phyloP scores from a whole-genome alignment of 2,113 vertebrate species.

The Rhineura floridana region DNA sequence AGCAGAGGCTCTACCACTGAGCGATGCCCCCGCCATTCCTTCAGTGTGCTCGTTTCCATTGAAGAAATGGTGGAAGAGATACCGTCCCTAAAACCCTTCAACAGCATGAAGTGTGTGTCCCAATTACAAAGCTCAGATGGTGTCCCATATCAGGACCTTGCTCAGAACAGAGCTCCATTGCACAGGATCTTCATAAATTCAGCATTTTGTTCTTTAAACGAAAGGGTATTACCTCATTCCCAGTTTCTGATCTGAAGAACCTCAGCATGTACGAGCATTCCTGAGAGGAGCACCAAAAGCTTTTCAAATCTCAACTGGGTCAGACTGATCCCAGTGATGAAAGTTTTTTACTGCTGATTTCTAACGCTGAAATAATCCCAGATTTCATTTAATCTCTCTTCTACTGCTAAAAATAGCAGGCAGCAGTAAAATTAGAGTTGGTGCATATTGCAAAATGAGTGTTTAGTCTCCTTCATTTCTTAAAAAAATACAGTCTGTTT shows the following conservation, averaged over 20 bases:
- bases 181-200: neutral
- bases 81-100: no score
- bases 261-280: slow-evolving; percentile 8
- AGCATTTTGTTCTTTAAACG: no score
- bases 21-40: no score
- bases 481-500: slow-evolving; percentile 35
- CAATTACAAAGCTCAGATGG: no score
- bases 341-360: slow-evolving; percentile 57
- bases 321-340: slow-evolving; percentile 53
- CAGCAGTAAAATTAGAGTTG: slow-evolving; percentile 66
- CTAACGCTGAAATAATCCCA: slow-evolving; percentile 70
- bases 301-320: slow-evolving; percentile 52
- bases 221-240: slow-evolving; percentile 14
- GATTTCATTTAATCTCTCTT: slow-evolving; percentile 65
- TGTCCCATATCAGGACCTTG: no score
- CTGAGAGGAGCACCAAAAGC: slow-evolving; percentile 7
- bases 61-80: no score
- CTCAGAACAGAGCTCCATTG: neutral
- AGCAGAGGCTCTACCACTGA: no score
- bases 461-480: slow-evolving; percentile 46
- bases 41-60: neutral
- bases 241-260: neutral
- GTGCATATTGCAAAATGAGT: slow-evolving; percentile 45
- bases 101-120: no score
- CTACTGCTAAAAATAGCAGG: slow-evolving; percentile 67